Evolutionary conservation across 2,113 vertebrate species (phyloP).

Genomic region (Ptychochromis oligacanthus): DNA sequence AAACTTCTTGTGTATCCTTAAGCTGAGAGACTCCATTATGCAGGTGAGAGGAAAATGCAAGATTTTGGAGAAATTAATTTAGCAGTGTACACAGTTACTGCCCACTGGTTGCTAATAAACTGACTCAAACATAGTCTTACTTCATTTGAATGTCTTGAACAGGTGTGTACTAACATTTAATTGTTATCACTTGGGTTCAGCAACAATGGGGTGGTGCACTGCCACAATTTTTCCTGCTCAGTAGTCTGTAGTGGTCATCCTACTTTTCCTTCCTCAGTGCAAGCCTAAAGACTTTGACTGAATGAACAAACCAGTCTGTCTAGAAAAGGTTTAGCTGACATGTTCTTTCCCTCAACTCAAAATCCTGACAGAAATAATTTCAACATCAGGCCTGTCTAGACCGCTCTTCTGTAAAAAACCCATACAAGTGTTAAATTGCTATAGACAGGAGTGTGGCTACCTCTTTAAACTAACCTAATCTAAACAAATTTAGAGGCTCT

Average conservation of each 20-base stretch:
- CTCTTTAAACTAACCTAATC: constrained; percentile 9
- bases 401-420: constrained; percentile 7
- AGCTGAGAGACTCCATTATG: background rate
- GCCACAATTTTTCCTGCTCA: background rate
- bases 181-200: background rate
- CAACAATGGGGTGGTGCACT: background rate
- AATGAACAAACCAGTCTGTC: background rate
- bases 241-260: too few relatives aligned
- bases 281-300: background rate
- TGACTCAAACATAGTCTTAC: background rate
- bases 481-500: background rate
- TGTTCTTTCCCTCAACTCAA: constrained; percentile 28
- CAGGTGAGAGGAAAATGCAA: background rate
- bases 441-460: background rate
- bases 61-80: background rate
- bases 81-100: background rate
- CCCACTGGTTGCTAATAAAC: background rate
- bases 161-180: too few relatives aligned
- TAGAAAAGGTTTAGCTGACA: background rate
- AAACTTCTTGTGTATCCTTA: background rate
- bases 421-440: constrained; percentile 4
- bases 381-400: background rate
- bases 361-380: constrained; percentile 25
- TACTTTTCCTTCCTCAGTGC: background rate
- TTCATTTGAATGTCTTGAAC: too few relatives aligned